phyloP scores from a whole-genome alignment of 2,113 vertebrate species.

The Kryptolebias marmoratus region DNA sequence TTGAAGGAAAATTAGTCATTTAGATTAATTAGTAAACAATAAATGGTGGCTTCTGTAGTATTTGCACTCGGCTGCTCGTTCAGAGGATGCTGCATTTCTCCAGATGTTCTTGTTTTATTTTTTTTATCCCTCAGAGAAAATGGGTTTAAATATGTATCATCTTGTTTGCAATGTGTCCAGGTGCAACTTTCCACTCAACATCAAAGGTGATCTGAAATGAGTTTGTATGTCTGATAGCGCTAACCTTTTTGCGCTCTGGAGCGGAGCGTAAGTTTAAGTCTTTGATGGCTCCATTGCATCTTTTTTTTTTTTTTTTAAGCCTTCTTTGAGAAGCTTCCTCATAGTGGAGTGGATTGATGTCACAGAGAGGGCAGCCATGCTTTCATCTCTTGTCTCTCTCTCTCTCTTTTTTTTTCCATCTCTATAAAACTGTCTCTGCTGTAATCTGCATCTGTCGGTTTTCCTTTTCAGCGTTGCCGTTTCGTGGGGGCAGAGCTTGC shows the following conservation, averaged over 20 bases:
- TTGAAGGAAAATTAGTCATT: too few relatives aligned
- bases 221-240: constrained; percentile 36
- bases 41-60: background rate
- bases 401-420: constrained; percentile 26
- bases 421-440: constrained; percentile 27
- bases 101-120: background rate
- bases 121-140: background rate
- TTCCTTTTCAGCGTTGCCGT: constrained; percentile 8
- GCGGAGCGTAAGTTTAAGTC: constrained; percentile 41
- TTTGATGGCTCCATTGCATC: constrained; percentile 52
- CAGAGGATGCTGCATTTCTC: background rate
- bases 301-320: constrained; percentile 34
- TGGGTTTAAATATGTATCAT: constrained; percentile 1
- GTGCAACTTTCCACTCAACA: constrained; percentile 16
- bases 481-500: constrained; percentile 5
- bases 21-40: too few relatives aligned
- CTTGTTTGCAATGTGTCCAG: constrained; percentile 13
- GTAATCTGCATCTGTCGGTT: constrained; percentile 30
- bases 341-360: constrained; percentile 49
- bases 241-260: constrained; percentile 27
- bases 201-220: constrained; percentile 45
- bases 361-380: constrained; percentile 34
- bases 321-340: constrained; percentile 39
- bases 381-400: constrained; percentile 56
- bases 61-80: constrained; percentile 1